Conservation (phyloP, 2,797 vertebrate genomes). For the Anas flavirostris region DNA sequence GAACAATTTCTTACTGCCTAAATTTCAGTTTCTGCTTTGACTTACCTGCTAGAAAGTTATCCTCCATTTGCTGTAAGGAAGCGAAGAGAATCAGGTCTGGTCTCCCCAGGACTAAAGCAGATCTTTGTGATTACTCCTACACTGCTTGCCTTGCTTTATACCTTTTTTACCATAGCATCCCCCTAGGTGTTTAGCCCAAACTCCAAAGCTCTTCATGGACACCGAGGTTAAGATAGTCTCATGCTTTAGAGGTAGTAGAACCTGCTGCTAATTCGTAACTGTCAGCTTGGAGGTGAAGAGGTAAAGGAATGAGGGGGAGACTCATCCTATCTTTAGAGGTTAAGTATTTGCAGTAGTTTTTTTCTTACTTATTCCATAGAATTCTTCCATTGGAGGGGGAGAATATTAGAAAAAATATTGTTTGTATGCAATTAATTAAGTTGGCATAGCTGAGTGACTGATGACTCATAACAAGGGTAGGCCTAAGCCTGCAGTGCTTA, state of each 20-base stretch:
- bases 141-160: neutral
- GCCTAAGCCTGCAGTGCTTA: neutral
- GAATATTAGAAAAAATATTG: neutral
- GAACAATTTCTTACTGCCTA: neutral
- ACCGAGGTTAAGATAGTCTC: neutral
- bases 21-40: slow-evolving; percentile 6
- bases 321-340: neutral
- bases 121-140: neutral
- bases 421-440: slow-evolving; percentile 6
- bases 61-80: neutral
- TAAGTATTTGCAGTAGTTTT: neutral
- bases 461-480: neutral
- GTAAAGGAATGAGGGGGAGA: neutral
- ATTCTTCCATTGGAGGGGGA: neutral
- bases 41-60: neutral
- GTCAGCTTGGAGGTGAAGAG: neutral
- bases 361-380: neutral
- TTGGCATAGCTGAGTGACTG: neutral
- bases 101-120: neutral
- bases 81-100: neutral
- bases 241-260: neutral
- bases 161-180: neutral
- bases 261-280: neutral
- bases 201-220: neutral
- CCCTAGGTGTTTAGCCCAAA: accelerated